Base-by-base conservation (phyloP, 2,888 invertebrate species). In the Brachyptera putata region DNA sequence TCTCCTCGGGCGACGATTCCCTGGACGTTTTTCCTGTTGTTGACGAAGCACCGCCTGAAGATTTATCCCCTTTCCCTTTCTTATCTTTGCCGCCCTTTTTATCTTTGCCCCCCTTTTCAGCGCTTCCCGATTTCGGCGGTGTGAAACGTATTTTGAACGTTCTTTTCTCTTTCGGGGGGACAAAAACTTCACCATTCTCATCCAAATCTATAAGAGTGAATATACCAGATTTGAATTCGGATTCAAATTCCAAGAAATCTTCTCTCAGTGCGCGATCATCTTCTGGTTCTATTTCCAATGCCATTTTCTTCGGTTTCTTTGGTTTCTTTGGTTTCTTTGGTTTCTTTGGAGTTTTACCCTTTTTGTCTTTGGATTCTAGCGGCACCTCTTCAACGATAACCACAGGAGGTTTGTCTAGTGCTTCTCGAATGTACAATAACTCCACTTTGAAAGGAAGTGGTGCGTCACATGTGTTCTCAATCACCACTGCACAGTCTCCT, bases 281-380 rank as follows among this genome's bases (percentile, higher is more conserved):
- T n/a, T 46, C 46, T 3, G 46, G 46, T n/a, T 21, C n/a, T 21
- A 46, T 24, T 11, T 22, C 46, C 5, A 11, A n/a, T 4, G 21
- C 18, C 46, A 46, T 24, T 13, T 46, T 46, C 46, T 46, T 21
- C 21, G 22, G 24, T 24, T 46, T 46, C 46, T 46, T 39, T 39
- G 39, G 9, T 14, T 39, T 39, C 9, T n/a, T 39, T 4, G 9
- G 9, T n/a, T 39, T 46, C 21, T 46, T 46, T 1, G 21, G 3
- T 21, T 46, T 46, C 46, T 46, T 46, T 14, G 21, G n/a, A 9
- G 21, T n/a, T 21, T 46, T 46, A 1, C 22, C 46, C n/a, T 46
- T 46, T 21, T 46, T 24, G 11, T 21, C 46, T 13, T 46, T 46
- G n/a, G n/a, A n/a, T 1, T n/a, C n/a, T 22, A 21, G 24, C 5